Percentiles rank a stretch among this genome's conserved stretches.
Evolutionary conservation across 2,888 invertebrate genomes (phyloP).

Genomic region (Ornithoptera alexandrae): DNA sequence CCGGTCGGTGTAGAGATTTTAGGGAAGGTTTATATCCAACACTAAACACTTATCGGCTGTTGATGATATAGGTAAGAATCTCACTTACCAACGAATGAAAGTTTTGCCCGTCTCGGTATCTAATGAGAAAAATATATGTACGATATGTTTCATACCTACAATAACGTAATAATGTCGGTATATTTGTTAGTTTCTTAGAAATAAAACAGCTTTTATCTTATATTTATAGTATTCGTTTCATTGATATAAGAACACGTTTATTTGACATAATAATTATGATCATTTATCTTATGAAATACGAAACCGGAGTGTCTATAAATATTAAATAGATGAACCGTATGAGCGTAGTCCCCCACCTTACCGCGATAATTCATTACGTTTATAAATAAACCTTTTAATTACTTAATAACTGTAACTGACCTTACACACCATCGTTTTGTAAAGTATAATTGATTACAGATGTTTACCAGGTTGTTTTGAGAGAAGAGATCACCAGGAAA

Average conservation of each 20-base stretch:
- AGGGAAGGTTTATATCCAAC: too few relatives aligned
- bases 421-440: constrained; percentile 11
- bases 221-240: background rate
- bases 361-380: constrained; percentile 21
- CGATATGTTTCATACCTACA: too few relatives aligned
- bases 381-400: constrained; percentile 28
- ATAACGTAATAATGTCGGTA: too few relatives aligned
- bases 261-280: constrained; percentile 7
- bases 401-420: constrained; percentile 19
- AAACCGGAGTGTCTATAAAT: constrained; percentile 17
- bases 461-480: background rate
- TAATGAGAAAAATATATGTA: too few relatives aligned
- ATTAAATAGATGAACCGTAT: constrained; percentile 16
- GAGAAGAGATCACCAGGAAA: too few relatives aligned
- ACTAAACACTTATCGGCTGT: too few relatives aligned
- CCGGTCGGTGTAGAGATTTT: too few relatives aligned
- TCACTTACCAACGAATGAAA: too few relatives aligned
- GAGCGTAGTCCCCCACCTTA: constrained; percentile 19
- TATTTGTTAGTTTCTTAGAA: background rate
- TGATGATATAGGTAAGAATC: too few relatives aligned
- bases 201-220: background rate
- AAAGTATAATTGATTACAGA: constrained; percentile 21
- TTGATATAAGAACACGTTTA: constrained; percentile 1
- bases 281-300: constrained; percentile 24
- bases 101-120: too few relatives aligned